Conservation (phyloP, 2,113 vertebrate species). For the Stercorarius parasiticus region DNA sequence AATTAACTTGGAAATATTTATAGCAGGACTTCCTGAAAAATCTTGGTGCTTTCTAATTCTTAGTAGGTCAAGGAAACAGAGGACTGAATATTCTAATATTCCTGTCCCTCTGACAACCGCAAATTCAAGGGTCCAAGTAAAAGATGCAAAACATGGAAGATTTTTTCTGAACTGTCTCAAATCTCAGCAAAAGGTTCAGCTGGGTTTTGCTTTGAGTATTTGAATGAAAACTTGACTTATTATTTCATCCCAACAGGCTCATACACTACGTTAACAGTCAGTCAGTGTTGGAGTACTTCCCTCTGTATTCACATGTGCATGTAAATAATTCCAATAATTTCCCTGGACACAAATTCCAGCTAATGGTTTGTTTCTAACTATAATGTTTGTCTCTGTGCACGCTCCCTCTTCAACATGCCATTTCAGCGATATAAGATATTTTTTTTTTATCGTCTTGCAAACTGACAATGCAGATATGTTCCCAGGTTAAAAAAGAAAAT, state of each 20-base stretch:
- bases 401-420: background rate
- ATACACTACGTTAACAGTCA: background rate
- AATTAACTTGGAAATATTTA: background rate
- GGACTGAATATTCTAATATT: background rate
- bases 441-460: background rate
- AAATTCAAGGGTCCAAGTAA: background rate
- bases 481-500: background rate
- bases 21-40: background rate
- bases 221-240: background rate
- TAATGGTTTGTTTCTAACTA: slow-evolving; percentile 40
- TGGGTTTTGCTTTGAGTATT: background rate
- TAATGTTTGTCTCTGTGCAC: background rate
- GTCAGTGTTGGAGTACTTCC: background rate
- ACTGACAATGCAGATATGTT: background rate
- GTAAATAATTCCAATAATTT: slow-evolving; percentile 45
- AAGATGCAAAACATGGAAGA: background rate
- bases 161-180: background rate
- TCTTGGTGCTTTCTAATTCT: background rate
- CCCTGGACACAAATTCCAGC: background rate
- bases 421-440: background rate
- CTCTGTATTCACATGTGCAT: background rate
- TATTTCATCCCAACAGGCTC: background rate
- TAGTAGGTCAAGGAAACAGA: background rate
- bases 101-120: background rate
- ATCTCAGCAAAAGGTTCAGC: background rate